phyloP scores from a whole-genome alignment of 92 coral and sea anemone genomes.

The Umimayanthus chanpuru region DNA sequence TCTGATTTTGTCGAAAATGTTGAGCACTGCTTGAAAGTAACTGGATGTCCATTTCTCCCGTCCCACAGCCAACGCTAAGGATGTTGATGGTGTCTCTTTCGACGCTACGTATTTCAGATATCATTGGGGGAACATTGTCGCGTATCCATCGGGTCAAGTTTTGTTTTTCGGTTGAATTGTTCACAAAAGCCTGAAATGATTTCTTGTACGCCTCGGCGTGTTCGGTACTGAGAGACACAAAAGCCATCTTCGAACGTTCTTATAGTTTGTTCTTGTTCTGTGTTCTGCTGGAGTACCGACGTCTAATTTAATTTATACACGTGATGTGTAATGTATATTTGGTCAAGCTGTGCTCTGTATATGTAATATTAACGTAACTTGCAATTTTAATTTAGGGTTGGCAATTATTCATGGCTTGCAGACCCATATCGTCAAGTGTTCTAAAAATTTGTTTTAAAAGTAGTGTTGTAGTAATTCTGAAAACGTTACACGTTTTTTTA shows the following conservation, averaged over 20 bases:
- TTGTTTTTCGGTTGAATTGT: not conserved
- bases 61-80: slow-evolving; percentile 18
- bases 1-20: not conserved
- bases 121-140: not conserved
- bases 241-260: not conserved
- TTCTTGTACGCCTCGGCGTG: slow-evolving; percentile 5
- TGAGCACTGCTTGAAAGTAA: slow-evolving; percentile 7
- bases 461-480: too few species aligned
- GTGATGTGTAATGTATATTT: too few species aligned
- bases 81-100: not conserved
- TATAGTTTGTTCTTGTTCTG: too few species aligned
- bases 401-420: too few species aligned
- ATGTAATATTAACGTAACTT: too few species aligned
- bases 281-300: too few species aligned
- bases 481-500: too few species aligned
- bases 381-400: too few species aligned
- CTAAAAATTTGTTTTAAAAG: too few species aligned
- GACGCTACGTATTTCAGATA: not conserved
- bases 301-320: too few species aligned
- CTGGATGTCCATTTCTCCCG: slow-evolving; percentile 14
- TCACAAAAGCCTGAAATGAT: not conserved
- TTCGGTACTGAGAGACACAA: not conserved
- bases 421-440: too few species aligned
- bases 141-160: not conserved
- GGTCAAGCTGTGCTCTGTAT: too few species aligned